These are phyloP conservation scores for Malurus elegans DNA, from an alignment of 2,113 vertebrate genomes.

Conservation along the genomic window DNA sequence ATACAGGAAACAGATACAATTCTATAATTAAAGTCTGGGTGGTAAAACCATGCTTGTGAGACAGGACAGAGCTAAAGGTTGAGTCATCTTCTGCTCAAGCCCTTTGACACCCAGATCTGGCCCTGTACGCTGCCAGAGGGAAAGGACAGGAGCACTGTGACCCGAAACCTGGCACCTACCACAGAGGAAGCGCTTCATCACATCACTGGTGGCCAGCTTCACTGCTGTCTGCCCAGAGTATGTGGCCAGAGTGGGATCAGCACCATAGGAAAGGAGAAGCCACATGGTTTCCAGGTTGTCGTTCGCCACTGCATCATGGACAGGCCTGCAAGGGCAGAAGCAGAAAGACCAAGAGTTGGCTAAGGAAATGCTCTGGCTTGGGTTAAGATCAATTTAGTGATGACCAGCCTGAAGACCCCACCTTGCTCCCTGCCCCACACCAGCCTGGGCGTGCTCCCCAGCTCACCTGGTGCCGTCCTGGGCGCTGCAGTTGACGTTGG, in stretches of 20 bases:
- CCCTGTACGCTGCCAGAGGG: background rate
- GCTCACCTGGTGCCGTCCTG: constrained; percentile 95
- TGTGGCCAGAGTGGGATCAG: constrained; percentile 94
- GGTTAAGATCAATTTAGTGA: background rate
- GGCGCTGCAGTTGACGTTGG: constrained; percentile 97
- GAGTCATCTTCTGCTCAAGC: background rate
- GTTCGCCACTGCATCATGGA: constrained; percentile 94
- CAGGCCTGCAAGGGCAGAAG: constrained; percentile 76
- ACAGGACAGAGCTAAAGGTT: background rate
- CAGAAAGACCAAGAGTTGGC: fast-evolving
- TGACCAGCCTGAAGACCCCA: fast-evolving
- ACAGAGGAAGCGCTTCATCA: constrained; percentile 91
- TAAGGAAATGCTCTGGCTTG: background rate
- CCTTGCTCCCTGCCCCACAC: background rate
- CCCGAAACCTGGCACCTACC: constrained; percentile 71
- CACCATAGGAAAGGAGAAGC: constrained; percentile 94
- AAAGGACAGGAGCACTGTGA: background rate
- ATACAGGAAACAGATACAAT: background rate
- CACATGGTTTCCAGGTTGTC: constrained; percentile 96
- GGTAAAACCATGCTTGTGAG: background rate
- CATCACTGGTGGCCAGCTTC: constrained; percentile 90
- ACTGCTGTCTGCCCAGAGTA: constrained; percentile 95
- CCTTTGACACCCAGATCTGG: background rate
- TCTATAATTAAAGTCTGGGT: background rate
- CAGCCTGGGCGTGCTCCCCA: fast-evolving